These are phyloP conservation scores for Pseudanteris insignis DNA, from an alignment of 2,888 invertebrate species.

Conservation along the genomic window DNA sequence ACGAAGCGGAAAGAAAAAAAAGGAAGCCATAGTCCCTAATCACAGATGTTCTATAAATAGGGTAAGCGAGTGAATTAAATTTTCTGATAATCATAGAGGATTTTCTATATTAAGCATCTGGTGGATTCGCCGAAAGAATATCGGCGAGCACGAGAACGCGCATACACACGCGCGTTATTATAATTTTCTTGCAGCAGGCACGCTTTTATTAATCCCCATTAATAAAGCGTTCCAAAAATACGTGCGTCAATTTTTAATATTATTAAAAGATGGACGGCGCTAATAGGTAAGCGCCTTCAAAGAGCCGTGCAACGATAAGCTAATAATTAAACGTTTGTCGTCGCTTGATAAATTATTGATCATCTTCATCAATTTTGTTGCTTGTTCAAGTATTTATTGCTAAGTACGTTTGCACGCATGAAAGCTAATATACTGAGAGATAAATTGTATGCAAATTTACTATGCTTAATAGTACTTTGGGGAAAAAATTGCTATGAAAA, in stretches of 20 bases:
- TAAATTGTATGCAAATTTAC: too few relatives aligned
- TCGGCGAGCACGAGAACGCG: constrained; percentile 6
- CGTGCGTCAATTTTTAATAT: constrained; percentile 29
- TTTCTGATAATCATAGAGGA: constrained; percentile 39
- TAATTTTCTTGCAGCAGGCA: constrained; percentile 18
- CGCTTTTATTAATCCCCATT: constrained; percentile 34
- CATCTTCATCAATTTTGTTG: constrained; percentile 15
- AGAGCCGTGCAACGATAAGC: constrained; percentile 17
- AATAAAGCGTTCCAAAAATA: constrained; percentile 35
- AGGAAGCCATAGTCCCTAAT: constrained; percentile 23
- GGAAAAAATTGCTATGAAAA: too few relatives aligned
- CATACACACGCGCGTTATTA: constrained; percentile 15
- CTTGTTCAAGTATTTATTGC: constrained; percentile 22
- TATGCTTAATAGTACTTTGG: too few relatives aligned
- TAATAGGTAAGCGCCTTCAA: constrained; percentile 6
- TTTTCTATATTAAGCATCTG: constrained; percentile 42
- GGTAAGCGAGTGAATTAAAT: constrained; percentile 33
- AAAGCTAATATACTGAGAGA: too few relatives aligned
- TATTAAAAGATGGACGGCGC: too few relatives aligned
- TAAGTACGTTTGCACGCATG: too few relatives aligned
- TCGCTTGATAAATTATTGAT: constrained; percentile 22
- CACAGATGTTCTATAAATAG: constrained; percentile 40
- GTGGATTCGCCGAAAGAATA: constrained; percentile 33
- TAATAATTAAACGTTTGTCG: constrained; percentile 22
- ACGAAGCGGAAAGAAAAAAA: constrained; percentile 21